These are phyloP conservation scores for Rhagoletis pomonella DNA, from an alignment of 1,140 invertebrate genomes.

Conservation along the genomic window DNA sequence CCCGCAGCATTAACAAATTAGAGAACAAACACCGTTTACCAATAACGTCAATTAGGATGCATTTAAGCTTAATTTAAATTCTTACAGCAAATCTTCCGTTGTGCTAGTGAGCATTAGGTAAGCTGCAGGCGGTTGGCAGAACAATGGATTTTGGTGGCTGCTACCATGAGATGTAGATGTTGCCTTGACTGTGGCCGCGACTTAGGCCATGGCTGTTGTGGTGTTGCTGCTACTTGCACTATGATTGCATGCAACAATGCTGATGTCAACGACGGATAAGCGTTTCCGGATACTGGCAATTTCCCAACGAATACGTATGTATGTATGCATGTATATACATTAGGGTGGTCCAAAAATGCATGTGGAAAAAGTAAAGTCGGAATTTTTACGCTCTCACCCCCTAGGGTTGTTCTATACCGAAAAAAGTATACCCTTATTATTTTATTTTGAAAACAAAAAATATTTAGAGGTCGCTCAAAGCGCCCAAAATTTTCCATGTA, in stretches of 20 bases:
- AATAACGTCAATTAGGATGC: background rate
- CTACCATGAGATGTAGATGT: background rate
- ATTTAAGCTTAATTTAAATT: slow-evolving; percentile 9
- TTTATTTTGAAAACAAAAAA: no score
- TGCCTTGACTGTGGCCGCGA: background rate
- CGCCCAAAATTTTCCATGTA: no score
- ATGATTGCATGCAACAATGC: background rate
- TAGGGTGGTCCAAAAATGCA: no score
- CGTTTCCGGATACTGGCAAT: background rate
- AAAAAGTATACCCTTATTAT: no score
- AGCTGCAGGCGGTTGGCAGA: background rate
- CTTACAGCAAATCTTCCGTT: background rate
- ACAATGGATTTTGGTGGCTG: background rate
- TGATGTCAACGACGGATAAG: background rate
- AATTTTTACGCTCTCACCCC: no score
- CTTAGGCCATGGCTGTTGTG: background rate
- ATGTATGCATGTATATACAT: no score
- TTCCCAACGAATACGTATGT: no score
- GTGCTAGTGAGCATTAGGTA: background rate
- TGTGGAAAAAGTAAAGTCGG: no score
- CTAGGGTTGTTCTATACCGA: no score
- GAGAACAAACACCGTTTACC: background rate
- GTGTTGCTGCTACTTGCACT: no score
- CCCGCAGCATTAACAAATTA: background rate
- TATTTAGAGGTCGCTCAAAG: no score